Conservation (phyloP, 1,140 invertebrate genomes). For the Daktulosphaira vitifoliae region DNA sequence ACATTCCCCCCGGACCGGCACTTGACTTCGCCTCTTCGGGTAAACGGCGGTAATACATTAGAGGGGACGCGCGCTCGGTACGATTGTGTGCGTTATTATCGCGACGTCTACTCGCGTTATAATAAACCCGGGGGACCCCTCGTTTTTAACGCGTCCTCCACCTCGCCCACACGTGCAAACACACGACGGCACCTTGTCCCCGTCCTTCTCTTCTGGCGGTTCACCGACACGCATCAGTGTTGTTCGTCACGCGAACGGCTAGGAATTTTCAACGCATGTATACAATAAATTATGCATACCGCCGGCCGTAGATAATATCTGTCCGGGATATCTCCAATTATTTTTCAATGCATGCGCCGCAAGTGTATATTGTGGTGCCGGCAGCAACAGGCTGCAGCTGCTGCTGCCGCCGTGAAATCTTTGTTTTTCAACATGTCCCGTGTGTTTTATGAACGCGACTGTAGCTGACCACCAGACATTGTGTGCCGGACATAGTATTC, state of each 20-base stretch:
- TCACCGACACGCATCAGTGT: conserved; percentile 22
- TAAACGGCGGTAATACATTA: background rate
- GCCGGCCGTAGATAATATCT: conserved; percentile 6
- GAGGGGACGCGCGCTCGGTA: no score
- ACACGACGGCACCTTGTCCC: background rate
- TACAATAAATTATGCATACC: conserved; percentile 23
- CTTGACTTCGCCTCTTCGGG: background rate
- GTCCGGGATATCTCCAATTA: conserved; percentile 25
- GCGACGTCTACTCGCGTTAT: no score
- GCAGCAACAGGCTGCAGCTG: no score
- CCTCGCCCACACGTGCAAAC: no score
- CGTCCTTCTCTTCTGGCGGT: background rate
- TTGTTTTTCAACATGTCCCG: no score
- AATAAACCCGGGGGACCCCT: background rate
- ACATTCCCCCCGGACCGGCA: background rate
- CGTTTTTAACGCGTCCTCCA: conserved; percentile 19
- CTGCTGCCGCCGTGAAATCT: no score
- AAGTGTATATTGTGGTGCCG: background rate
- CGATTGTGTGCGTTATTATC: no score
- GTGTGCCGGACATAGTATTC: no score
- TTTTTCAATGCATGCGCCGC: background rate
- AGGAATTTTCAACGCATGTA: background rate
- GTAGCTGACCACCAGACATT: no score
- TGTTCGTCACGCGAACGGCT: conserved; percentile 26
- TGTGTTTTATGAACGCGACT: no score